Percentiles rank a stretch among this genome's conserved stretches.
Conservation (phyloP, 2,113 vertebrate genomes). For the Tragulus kanchil region DNA sequence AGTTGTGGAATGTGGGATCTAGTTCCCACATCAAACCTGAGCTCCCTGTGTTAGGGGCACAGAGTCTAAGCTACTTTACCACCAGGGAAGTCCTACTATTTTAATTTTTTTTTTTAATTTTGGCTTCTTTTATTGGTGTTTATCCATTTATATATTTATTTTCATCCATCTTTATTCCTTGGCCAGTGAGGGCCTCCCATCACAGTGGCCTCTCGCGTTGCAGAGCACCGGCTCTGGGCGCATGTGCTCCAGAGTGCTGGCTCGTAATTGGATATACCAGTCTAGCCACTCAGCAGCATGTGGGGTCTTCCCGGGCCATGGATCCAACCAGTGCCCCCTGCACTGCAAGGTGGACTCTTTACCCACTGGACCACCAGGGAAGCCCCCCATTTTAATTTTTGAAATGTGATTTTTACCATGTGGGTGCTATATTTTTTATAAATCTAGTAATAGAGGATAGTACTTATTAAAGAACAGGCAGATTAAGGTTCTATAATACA, state of each 20-base stretch:
- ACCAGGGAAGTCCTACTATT: neutral
- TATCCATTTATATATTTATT: no score
- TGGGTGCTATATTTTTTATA: neutral
- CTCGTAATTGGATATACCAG: no score
- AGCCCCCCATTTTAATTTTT: neutral
- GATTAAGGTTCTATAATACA: neutral
- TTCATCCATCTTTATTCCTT: no score
- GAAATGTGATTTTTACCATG: constrained; percentile 39
- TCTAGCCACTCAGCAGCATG: no score
- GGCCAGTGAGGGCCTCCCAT: no score
- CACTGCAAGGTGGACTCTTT: no score
- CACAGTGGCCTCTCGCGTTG: no score
- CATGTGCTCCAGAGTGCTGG: no score
- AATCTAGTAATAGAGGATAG: neutral
- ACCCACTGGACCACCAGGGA: neutral
- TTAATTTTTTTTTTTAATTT: neutral
- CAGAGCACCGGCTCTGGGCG: no score
- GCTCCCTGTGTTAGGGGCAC: neutral
- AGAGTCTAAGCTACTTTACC: neutral
- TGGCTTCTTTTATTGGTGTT: no score
- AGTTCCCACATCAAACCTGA: neutral
- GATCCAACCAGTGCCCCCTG: no score
- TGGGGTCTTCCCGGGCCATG: no score
- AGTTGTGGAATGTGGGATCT: neutral
- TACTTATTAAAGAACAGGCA: neutral